These are phyloP conservation scores for Pecten maximus DNA, from an alignment of 2,888 invertebrate species.

Conservation along the genomic window DNA sequence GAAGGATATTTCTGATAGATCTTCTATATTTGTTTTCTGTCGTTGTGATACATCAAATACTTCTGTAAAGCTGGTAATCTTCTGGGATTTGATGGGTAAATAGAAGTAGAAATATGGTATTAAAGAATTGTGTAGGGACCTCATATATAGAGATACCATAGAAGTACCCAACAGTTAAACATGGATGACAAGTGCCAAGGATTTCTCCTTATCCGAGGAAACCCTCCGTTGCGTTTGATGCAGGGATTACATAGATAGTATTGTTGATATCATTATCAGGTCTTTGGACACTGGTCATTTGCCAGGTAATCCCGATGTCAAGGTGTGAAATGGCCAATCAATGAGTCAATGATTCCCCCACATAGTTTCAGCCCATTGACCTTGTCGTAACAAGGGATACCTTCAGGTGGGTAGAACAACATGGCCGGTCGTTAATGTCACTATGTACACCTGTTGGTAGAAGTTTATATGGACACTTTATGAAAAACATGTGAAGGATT, in stretches of 20 bases:
- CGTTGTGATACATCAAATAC: background rate
- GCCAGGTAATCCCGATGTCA: background rate
- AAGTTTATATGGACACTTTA: background rate
- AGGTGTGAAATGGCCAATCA: constrained; percentile 30
- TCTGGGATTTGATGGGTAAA: background rate
- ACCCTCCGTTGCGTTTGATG: constrained; percentile 11
- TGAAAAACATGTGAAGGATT: background rate
- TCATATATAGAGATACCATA: background rate
- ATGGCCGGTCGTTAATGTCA: background rate
- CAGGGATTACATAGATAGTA: constrained; percentile 1
- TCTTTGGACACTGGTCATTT: constrained; percentile 7
- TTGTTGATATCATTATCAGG: background rate
- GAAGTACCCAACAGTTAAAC: background rate
- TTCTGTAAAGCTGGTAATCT: constrained; percentile 17
- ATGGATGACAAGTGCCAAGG: background rate
- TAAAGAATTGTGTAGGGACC: background rate
- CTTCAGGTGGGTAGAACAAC: background rate
- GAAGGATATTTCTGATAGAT: background rate
- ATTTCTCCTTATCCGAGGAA: background rate
- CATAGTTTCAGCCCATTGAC: background rate
- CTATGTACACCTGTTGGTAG: background rate
- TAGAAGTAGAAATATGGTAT: background rate
- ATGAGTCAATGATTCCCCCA: background rate
- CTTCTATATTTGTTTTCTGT: background rate
- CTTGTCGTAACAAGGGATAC: background rate